Conservation (phyloP, 2,888 invertebrate genomes). For the Sylvicola fuscatus region DNA sequence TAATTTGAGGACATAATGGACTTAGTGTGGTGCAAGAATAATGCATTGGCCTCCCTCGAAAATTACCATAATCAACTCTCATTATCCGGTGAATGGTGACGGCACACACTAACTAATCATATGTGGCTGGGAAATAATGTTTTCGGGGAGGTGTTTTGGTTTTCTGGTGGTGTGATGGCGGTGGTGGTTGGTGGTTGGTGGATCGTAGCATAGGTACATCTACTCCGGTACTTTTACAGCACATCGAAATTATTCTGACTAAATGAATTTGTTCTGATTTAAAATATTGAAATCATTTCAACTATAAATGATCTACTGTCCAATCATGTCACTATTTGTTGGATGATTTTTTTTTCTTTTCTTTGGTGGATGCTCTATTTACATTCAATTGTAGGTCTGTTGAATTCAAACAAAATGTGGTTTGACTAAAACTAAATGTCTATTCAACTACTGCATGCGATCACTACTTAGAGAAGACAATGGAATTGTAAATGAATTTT, state of each 20-base stretch:
- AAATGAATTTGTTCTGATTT: not conserved
- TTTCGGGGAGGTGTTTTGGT: not conserved
- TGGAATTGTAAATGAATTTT: not conserved
- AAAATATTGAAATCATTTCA: not conserved
- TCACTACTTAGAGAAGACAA: slow-evolving; percentile 2
- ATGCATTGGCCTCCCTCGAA: no score
- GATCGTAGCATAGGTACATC: slow-evolving; percentile 3
- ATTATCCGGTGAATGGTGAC: not conserved
- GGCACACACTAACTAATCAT: not conserved
- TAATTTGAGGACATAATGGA: no score
- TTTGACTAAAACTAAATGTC: no score
- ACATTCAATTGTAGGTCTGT: no score
- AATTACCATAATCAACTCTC: no score
- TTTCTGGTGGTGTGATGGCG: not conserved
- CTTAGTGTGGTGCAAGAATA: no score
- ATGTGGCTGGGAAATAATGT: not conserved
- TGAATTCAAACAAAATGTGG: no score
- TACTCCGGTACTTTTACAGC: slow-evolving; percentile 6
- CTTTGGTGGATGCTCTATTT: no score
- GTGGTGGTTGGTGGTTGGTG: not conserved
- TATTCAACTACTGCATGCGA: slow-evolving; percentile 5
- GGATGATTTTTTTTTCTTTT: no score
- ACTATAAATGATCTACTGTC: no score
- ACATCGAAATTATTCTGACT: slow-evolving; percentile 2
- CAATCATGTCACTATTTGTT: no score